phyloP scores from a whole-genome alignment of 92 coral and sea anemone genomes.

The Zoanthus sansibaricus region DNA sequence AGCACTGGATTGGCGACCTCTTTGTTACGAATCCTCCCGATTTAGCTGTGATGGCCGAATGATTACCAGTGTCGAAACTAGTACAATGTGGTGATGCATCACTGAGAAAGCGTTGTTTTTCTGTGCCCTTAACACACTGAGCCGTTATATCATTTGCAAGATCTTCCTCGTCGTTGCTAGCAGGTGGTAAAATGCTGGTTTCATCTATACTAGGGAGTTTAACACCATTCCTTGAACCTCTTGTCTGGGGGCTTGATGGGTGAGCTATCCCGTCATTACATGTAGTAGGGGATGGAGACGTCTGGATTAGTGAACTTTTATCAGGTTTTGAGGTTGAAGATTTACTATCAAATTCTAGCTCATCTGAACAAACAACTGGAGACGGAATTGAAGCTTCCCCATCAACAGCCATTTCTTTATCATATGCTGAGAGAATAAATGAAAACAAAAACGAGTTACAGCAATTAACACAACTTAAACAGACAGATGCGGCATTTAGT shows the following conservation, averaged over 20 bases:
- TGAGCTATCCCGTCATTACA: neutral
- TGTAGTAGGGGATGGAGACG: neutral
- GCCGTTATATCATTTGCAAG: neutral
- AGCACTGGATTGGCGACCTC: neutral
- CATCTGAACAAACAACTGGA: slow-evolving; percentile 20
- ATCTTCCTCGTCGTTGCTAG: neutral
- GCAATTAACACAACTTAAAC: too few relatives aligned
- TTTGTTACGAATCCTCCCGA: neutral
- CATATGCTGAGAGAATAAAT: too few relatives aligned
- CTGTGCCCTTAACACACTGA: too few relatives aligned
- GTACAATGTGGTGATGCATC: neutral
- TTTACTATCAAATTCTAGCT: neutral
- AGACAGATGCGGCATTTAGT: too few relatives aligned
- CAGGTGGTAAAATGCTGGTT: neutral
- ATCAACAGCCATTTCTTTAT: neutral
- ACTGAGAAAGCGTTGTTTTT: neutral
- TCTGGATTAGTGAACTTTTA: neutral
- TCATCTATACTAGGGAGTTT: neutral
- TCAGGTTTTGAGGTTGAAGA: neutral
- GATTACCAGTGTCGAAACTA: neutral
- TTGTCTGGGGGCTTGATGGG: neutral
- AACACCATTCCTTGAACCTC: neutral
- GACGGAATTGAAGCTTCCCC: neutral
- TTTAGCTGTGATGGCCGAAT: neutral
- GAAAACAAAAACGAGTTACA: too few relatives aligned